phyloP scores from a whole-genome alignment of 2,797 vertebrate species.

The Cryptoblepharus egeriae region DNA sequence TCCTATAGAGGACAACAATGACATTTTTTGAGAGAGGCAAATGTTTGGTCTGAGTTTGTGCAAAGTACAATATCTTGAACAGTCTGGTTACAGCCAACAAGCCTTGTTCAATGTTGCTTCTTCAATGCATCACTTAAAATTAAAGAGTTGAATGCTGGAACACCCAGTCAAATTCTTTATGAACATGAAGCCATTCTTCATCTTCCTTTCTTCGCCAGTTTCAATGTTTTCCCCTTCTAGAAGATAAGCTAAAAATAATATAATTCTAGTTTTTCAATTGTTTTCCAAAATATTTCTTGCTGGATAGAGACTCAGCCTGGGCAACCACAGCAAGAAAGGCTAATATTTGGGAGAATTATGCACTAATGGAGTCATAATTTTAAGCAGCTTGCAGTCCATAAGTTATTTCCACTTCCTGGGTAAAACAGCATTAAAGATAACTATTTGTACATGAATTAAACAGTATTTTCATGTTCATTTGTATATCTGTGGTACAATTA shows the following conservation, averaged over 20 bases:
- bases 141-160: background rate
- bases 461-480: background rate
- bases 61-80: background rate
- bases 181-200: background rate
- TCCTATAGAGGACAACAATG: background rate
- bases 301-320: background rate
- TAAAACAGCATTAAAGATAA: background rate
- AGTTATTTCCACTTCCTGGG: background rate
- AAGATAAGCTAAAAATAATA: constrained; percentile 2
- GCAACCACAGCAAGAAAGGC: constrained; percentile 7
- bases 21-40: background rate
- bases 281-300: background rate
- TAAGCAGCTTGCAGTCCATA: background rate
- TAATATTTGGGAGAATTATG: background rate
- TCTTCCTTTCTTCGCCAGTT: background rate
- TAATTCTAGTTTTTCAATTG: background rate
- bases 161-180: background rate
- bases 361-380: background rate
- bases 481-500: background rate
- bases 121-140: background rate
- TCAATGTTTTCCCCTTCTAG: background rate
- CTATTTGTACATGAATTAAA: constrained; percentile 1
- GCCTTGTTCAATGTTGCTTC: accelerated
- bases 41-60: background rate
- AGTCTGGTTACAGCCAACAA: background rate